Conservation (phyloP, 2,113 vertebrate genomes). For the Protobothrops flavoviridis region DNA sequence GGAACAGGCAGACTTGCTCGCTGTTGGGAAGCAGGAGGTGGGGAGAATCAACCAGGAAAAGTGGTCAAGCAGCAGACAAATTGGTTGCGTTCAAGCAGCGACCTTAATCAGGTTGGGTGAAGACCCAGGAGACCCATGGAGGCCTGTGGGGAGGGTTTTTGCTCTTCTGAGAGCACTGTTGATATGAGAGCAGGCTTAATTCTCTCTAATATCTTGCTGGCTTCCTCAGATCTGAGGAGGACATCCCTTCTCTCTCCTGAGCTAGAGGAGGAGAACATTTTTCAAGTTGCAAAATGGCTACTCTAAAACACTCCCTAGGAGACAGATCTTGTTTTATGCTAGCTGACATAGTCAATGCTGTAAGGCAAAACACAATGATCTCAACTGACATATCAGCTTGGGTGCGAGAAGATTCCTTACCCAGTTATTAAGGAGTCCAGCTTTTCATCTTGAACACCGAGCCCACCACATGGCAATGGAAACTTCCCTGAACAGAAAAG, state of each 20-base stretch:
- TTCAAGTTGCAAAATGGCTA: neutral
- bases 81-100: neutral
- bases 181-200: neutral
- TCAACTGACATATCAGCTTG: neutral
- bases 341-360: neutral
- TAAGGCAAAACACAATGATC: neutral
- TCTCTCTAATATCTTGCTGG: neutral
- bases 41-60: neutral
- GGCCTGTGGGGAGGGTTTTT: too few relatives aligned
- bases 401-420: conserved; percentile 49
- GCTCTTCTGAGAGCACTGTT: neutral
- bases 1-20: conserved; percentile 70
- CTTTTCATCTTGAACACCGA: conserved; percentile 50
- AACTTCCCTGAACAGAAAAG: conserved; percentile 57
- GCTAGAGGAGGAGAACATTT: neutral
- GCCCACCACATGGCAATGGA: neutral
- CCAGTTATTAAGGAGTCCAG: conserved; percentile 68
- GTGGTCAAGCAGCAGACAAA: neutral
- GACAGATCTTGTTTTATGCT: neutral
- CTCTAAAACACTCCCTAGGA: neutral
- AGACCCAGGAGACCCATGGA: neutral
- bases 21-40: conserved; percentile 43
- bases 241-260: neutral
- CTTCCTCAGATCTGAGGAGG: neutral
- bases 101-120: neutral